Evolutionary conservation across 2,797 vertebrate genomes (phyloP).

Genomic region (Gallinago nigripennis): DNA sequence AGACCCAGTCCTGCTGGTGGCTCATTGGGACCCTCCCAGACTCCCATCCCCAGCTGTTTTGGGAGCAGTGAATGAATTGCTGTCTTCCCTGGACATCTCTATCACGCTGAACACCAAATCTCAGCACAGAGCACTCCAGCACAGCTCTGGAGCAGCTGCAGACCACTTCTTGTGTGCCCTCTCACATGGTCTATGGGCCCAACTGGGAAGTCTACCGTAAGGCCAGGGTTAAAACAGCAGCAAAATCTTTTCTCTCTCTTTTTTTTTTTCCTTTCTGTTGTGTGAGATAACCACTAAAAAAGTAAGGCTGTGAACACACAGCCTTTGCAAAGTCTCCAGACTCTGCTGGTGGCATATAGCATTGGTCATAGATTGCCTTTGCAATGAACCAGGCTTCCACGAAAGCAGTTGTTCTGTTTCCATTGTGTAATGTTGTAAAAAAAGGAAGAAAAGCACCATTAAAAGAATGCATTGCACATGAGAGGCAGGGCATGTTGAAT

Average conservation of each 20-base stretch:
- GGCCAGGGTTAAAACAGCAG: neutral
- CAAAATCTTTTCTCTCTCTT: neutral
- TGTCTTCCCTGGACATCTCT: neutral
- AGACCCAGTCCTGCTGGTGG: neutral
- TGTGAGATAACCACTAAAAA: neutral
- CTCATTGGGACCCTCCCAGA: neutral
- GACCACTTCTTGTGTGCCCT: neutral
- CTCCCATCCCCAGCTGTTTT: neutral
- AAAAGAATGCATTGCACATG: neutral
- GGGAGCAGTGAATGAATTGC: neutral
- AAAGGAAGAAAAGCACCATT: neutral
- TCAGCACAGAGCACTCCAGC: neutral
- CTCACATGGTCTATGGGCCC: accelerated
- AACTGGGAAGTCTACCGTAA: neutral
- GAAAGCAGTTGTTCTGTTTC: constrained; percentile 7
- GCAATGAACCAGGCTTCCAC: neutral
- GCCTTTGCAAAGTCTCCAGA: neutral
- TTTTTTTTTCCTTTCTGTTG: neutral
- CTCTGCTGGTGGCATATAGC: neutral
- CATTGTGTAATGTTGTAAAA: neutral
- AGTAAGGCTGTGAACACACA: neutral
- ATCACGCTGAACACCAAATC: accelerated
- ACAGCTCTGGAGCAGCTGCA: neutral
- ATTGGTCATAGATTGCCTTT: neutral
- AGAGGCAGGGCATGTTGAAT: constrained; percentile 41